These are phyloP conservation scores for Drosophila repletoides DNA, from an alignment of 1,140 invertebrate species.

Conservation along the genomic window DNA sequence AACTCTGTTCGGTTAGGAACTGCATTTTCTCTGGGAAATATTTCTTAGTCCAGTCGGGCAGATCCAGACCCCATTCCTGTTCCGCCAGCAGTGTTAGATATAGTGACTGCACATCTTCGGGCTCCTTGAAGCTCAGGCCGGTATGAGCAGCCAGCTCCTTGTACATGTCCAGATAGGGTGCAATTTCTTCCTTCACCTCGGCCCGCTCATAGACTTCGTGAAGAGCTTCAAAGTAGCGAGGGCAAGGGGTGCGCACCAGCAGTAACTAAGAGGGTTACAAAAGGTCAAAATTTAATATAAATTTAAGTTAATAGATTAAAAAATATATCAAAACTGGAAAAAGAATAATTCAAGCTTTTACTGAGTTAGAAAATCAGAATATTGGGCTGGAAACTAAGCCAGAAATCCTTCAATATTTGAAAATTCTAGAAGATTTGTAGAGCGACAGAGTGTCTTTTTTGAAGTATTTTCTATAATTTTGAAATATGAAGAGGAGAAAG, in stretches of 20 bases:
- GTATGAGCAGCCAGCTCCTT: slow-evolving; percentile 84
- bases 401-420: too few species aligned
- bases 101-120: slow-evolving; percentile 86
- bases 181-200: slow-evolving; percentile 83
- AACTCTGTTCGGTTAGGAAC: slow-evolving; percentile 84
- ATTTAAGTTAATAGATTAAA: neutral
- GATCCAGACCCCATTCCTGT: slow-evolving; percentile 84
- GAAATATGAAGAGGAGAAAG: too few species aligned
- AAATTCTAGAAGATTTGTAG: too few species aligned
- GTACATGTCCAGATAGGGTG: slow-evolving; percentile 84
- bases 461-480: too few species aligned
- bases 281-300: neutral
- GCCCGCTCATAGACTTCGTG: slow-evolving; percentile 83
- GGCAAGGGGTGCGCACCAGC: slow-evolving; percentile 84
- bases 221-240: slow-evolving; percentile 84
- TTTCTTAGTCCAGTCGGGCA: slow-evolving; percentile 86
- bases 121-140: slow-evolving; percentile 84
- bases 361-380: too few species aligned
- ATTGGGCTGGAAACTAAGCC: too few species aligned
- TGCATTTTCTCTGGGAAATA: slow-evolving; percentile 86
- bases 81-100: slow-evolving; percentile 87
- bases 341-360: too few species aligned
- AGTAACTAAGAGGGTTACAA: slow-evolving; percentile 82
- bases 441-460: too few species aligned
- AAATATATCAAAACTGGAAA: neutral